A percentile compares a stretch with the other conserved stretches of the same genome.
Conservation (phyloP, 2,113 vertebrate genomes). For the Ceyx margarethae region DNA sequence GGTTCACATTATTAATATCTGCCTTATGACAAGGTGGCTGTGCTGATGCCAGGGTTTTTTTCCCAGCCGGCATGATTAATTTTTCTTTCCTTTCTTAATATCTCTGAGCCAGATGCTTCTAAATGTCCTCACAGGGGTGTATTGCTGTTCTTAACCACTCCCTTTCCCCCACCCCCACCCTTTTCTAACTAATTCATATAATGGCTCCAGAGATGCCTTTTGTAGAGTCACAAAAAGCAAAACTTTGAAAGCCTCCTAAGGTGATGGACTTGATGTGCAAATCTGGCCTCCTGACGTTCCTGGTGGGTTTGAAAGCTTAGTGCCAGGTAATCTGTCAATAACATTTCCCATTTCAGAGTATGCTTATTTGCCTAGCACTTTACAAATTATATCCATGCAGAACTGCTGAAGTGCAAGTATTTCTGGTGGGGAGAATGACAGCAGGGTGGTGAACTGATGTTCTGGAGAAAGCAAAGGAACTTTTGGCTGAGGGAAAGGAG, state of each 20-base stretch:
- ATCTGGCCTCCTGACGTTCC: not conserved
- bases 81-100: slow-evolving; percentile 86
- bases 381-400: slow-evolving; percentile 31
- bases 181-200: slow-evolving; percentile 74
- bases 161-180: not conserved
- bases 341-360: not conserved
- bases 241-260: slow-evolving; percentile 54
- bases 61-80: slow-evolving; percentile 64
- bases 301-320: not conserved
- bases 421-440: not conserved
- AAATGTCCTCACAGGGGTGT: slow-evolving; percentile 77
- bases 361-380: slow-evolving; percentile 40
- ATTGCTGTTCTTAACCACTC: slow-evolving; percentile 75
- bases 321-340: slow-evolving; percentile 36
- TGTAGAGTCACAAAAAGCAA: slow-evolving; percentile 4
- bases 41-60: slow-evolving; percentile 57
- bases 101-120: slow-evolving; percentile 76
- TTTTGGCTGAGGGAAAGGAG: not conserved
- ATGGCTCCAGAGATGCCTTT: slow-evolving; percentile 82
- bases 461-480: not conserved
- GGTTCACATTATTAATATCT: slow-evolving; percentile 68
- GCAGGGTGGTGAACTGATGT: not conserved
- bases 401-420: slow-evolving; percentile 44
- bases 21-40: slow-evolving; percentile 67
- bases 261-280: slow-evolving; percentile 24